Percentiles rank a stretch among this genome's conserved stretches.
phyloP scores from a whole-genome alignment of 2,113 vertebrate species.

The Pterophyllum scalare region DNA sequence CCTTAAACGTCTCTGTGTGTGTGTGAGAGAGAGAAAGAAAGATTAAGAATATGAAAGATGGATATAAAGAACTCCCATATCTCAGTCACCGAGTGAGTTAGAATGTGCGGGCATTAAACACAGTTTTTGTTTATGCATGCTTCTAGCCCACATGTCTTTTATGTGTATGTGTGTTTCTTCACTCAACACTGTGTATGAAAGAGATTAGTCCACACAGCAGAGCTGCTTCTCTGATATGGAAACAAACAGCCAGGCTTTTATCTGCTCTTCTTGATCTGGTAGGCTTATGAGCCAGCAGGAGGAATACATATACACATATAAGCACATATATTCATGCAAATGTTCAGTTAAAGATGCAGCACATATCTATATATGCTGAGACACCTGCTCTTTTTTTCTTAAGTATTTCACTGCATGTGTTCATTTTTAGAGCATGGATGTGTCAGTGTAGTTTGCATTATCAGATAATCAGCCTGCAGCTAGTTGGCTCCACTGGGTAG shows the following conservation, averaged over 20 bases:
- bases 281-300: conserved; percentile 14
- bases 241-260: conserved; percentile 65
- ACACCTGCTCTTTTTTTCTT: neutral
- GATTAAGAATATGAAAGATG: neutral
- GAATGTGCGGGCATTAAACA: conserved; percentile 13
- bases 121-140: conserved; percentile 47
- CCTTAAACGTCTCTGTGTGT: neutral
- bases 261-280: conserved; percentile 62
- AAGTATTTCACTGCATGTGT: neutral
- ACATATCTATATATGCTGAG: neutral
- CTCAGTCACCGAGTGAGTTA: conserved; percentile 23
- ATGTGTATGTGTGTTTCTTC: conserved; percentile 29
- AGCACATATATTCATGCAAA: conserved; percentile 33
- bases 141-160: conserved; percentile 28
- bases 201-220: conserved; percentile 63
- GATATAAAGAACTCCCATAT: conserved; percentile 22
- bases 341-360: neutral
- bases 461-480: conserved; percentile 21
- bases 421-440: neutral
- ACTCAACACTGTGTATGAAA: conserved; percentile 45
- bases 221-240: conserved; percentile 67
- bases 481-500: neutral
- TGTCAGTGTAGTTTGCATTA: conserved; percentile 13
- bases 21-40: neutral
- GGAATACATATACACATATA: conserved; percentile 12